Evolutionary conservation across 2,888 invertebrate genomes (phyloP).

Genomic region (Melanostoma scalare): DNA sequence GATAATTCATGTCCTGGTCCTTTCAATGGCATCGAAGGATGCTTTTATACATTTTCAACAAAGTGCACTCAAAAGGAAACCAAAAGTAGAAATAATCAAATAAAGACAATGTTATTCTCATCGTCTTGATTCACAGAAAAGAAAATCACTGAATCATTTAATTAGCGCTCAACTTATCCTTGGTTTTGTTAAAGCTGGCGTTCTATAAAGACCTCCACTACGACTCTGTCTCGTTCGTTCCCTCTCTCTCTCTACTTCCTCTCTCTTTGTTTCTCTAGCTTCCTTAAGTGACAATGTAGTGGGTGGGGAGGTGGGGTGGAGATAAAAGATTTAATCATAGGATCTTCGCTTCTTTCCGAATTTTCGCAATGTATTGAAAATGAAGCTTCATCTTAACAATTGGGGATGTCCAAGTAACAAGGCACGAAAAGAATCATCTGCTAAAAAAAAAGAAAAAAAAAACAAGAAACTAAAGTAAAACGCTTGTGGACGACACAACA

Average conservation of each 20-base stretch:
- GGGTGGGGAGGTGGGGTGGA: constrained; percentile 9
- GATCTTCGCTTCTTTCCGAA: constrained; percentile 10
- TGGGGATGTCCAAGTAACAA: not conserved
- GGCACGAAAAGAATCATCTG: constrained; percentile 2
- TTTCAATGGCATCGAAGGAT: not conserved
- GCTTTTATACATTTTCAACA: constrained; percentile 1
- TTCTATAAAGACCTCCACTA: too few relatives aligned
- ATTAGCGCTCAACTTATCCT: constrained; percentile 79
- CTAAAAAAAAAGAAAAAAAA: constrained; percentile 3
- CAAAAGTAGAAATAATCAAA: constrained; percentile 15
- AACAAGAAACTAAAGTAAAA: constrained; percentile 47
- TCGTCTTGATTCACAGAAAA: constrained; percentile 12
- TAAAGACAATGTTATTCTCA: constrained; percentile 24
- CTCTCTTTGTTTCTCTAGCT: too few relatives aligned
- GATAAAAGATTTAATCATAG: constrained; percentile 44
- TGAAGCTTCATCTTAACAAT: constrained; percentile 26
- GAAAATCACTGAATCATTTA: constrained; percentile 81
- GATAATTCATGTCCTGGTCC: not conserved
- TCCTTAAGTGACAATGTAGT: constrained; percentile 22
- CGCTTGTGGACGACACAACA: constrained; percentile 35
- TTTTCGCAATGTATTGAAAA: constrained; percentile 12
- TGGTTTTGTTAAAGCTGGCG: not conserved
- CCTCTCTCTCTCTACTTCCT: not conserved
- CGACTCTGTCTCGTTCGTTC: not conserved
- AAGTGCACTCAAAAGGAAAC: constrained; percentile 21